These are phyloP conservation scores for Colletes collaris DNA, from an alignment of 2,888 invertebrate species.

Conservation along the genomic window DNA sequence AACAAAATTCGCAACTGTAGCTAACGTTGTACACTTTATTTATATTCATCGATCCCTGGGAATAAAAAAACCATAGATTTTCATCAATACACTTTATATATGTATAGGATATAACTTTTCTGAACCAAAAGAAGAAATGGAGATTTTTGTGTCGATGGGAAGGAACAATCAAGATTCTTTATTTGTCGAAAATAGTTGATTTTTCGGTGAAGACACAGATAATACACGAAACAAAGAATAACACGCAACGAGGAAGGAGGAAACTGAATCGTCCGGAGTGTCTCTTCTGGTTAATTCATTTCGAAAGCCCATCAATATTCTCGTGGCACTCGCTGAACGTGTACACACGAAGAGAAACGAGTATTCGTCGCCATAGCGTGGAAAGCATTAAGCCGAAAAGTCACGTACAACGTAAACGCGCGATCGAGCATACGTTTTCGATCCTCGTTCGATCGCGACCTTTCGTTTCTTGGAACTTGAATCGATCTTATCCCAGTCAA, in stretches of 20 bases:
- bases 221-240: conserved; percentile 13
- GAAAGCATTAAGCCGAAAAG: conserved; percentile 50
- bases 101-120: no score
- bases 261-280: conserved; percentile 16
- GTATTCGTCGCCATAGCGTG: conserved; percentile 27
- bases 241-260: conserved; percentile 20
- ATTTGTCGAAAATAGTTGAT: no score
- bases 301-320: conserved; percentile 55
- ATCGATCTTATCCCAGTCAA: conserved; percentile 14
- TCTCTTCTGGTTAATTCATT: conserved; percentile 47
- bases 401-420: conserved; percentile 56
- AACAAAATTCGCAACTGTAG: no score
- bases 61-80: no score
- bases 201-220: not conserved
- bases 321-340: conserved; percentile 34
- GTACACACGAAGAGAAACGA: conserved; percentile 40
- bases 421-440: conserved; percentile 36
- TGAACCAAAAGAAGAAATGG: no score
- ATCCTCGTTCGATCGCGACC: conserved; percentile 25
- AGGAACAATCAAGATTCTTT: no score
- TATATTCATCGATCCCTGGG: no score
- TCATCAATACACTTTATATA: no score
- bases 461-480: conserved; percentile 21
- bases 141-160: no score
- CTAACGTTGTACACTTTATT: no score